phyloP scores from a whole-genome alignment of 1,140 invertebrate genomes.

The Aphelenchoides fujianensis region DNA sequence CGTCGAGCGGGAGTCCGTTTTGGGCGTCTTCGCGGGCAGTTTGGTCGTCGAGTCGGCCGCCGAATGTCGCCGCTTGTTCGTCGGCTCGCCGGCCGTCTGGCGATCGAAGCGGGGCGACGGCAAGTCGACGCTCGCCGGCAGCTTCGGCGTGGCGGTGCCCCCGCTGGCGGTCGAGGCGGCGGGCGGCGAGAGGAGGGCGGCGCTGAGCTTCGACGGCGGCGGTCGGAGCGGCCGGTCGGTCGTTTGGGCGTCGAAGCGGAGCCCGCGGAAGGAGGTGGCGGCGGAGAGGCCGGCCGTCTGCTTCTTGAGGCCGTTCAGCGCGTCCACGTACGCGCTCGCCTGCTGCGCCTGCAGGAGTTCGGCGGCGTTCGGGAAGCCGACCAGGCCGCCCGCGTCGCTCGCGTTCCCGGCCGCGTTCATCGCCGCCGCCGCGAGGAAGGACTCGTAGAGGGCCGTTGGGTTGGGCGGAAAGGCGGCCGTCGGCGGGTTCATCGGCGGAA shows the following conservation, averaged over 20 bases:
- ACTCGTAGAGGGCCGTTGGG: not conserved
- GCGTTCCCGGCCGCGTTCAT: not conserved
- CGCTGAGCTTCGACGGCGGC: not conserved
- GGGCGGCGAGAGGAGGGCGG: not conserved
- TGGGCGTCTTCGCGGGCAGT: not conserved
- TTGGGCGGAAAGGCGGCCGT: not conserved
- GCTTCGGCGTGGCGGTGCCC: not conserved
- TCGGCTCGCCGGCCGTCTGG: no score
- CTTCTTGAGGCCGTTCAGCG: not conserved
- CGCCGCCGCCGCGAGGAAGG: not conserved
- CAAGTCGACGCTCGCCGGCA: not conserved
- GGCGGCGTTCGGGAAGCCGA: not conserved
- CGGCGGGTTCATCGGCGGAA: not conserved
- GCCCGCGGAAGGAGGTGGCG: not conserved
- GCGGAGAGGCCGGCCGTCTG: not conserved
- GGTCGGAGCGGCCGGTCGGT: not conserved
- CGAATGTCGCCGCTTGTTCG: not conserved
- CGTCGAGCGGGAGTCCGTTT: not conserved
- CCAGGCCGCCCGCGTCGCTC: no score
- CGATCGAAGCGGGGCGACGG: not conserved
- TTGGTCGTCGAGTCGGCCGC: not conserved
- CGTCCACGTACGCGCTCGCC: not conserved
- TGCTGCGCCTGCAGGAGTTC: not conserved
- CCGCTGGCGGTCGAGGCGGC: not conserved
- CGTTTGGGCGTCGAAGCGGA: not conserved